Conservation (phyloP, 2,888 invertebrate species). For the Diachrysia chrysitis region DNA sequence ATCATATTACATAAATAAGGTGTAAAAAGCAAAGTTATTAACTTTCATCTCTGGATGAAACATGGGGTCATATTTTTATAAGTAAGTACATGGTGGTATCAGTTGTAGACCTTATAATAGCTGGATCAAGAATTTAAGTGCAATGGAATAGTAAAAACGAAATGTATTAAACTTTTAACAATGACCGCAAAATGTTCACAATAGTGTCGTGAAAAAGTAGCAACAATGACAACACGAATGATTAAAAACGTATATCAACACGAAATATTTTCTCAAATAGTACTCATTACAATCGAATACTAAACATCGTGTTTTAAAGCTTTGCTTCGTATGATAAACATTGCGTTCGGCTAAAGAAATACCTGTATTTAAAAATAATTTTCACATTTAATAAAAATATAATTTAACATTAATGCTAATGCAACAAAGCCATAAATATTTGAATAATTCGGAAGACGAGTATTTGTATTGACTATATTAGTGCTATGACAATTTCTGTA, state of each 20-base stretch:
- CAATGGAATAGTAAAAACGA: neutral
- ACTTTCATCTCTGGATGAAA: neutral
- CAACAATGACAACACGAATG: neutral
- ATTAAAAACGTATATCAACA: neutral
- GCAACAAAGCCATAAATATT: slow-evolving; percentile 22
- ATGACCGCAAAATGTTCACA: neutral
- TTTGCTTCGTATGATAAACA: neutral
- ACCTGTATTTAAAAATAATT: slow-evolving; percentile 7
- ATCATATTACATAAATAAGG: neutral
- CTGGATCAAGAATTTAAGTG: neutral
- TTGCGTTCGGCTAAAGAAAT: neutral
- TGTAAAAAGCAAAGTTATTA: neutral
- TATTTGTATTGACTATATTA: slow-evolving; percentile 58
- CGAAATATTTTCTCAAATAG: neutral
- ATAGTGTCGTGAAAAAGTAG: neutral
- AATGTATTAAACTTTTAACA: neutral
- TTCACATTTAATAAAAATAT: slow-evolving; percentile 17
- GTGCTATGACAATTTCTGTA: slow-evolving; percentile 21
- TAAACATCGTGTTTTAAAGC: neutral
- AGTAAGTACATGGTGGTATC: neutral
- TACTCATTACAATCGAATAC: neutral
- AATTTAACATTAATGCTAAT: slow-evolving; percentile 12
- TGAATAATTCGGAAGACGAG: slow-evolving; percentile 65
- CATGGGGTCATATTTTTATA: neutral
- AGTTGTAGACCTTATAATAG: neutral